These are phyloP conservation scores for Melanaphis sacchari DNA, from an alignment of 1,140 invertebrate species.

Conservation along the genomic window DNA sequence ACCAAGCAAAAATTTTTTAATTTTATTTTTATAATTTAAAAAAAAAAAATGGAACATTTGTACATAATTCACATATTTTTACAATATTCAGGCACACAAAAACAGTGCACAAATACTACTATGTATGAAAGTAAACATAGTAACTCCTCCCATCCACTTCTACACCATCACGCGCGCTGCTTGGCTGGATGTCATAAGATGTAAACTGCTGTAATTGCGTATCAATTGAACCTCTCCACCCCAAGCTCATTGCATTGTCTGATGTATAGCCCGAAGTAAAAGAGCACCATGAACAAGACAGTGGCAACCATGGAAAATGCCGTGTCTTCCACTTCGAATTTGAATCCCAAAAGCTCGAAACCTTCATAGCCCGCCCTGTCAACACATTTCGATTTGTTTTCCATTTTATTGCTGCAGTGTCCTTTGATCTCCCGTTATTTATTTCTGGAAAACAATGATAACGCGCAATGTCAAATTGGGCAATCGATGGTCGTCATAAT, in stretches of 20 bases:
- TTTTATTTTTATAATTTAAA: background rate
- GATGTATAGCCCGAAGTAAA: conserved; percentile 40
- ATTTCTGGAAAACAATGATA: background rate
- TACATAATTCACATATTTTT: background rate
- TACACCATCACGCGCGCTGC: background rate
- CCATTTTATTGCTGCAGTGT: background rate
- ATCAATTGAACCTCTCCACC: background rate
- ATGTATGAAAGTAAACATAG: background rate
- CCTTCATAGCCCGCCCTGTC: conserved; percentile 9
- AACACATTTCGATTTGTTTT: background rate
- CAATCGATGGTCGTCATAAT: background rate
- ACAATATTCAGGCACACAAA: background rate
- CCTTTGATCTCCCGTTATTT: background rate
- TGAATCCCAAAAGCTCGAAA: conserved; percentile 30
- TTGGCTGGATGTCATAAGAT: background rate
- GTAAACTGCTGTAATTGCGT: background rate
- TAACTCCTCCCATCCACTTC: background rate
- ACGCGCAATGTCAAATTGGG: background rate
- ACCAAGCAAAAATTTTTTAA: no score
- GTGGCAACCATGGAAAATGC: conserved; percentile 24
- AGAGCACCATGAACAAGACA: conserved; percentile 14
- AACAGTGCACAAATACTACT: background rate
- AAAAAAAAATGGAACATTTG: background rate
- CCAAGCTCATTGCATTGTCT: background rate
- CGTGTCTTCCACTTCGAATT: conserved; percentile 20